Percentiles rank a stretch among this genome's conserved stretches.
These are phyloP conservation scores for Athene noctua DNA, from an alignment of 2,113 vertebrate genomes.

Conservation along the genomic window DNA sequence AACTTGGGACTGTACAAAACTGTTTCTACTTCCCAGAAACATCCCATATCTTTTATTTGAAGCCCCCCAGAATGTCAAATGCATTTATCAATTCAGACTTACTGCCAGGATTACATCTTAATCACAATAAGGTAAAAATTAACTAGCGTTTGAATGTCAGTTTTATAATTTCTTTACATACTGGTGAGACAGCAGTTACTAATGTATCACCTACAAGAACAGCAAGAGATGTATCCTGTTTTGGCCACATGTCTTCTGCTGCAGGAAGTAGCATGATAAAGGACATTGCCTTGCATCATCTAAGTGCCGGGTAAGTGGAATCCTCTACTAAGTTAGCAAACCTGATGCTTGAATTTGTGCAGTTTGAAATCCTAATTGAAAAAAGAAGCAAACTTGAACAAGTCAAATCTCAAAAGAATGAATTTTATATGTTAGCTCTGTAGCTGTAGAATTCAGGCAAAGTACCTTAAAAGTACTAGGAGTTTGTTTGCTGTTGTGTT, in stretches of 20 bases:
- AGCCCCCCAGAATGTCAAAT: not conserved
- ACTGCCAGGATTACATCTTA: not conserved
- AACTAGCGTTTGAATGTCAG: not conserved
- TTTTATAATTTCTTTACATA: not conserved
- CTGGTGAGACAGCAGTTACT: not conserved
- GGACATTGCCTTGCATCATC: not conserved
- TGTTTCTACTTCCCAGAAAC: not conserved
- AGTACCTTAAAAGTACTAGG: not conserved
- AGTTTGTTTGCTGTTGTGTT: not conserved
- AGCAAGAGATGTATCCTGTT: not conserved
- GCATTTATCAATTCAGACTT: not conserved
- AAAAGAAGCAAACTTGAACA: not conserved
- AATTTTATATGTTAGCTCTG: not conserved
- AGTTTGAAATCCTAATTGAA: not conserved
- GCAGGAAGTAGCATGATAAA: not conserved
- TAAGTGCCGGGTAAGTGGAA: not conserved
- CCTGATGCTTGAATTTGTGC: not conserved
- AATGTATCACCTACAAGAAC: not conserved
- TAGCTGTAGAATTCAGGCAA: not conserved
- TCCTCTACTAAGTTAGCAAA: not conserved
- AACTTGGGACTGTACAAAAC: conserved; percentile 7
- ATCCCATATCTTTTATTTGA: not conserved
- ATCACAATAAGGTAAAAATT: not conserved
- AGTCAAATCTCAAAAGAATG: not conserved
- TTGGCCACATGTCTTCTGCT: not conserved